phyloP scores from a whole-genome alignment of 1,140 invertebrate genomes.

The Leptoteleia sp. region DNA sequence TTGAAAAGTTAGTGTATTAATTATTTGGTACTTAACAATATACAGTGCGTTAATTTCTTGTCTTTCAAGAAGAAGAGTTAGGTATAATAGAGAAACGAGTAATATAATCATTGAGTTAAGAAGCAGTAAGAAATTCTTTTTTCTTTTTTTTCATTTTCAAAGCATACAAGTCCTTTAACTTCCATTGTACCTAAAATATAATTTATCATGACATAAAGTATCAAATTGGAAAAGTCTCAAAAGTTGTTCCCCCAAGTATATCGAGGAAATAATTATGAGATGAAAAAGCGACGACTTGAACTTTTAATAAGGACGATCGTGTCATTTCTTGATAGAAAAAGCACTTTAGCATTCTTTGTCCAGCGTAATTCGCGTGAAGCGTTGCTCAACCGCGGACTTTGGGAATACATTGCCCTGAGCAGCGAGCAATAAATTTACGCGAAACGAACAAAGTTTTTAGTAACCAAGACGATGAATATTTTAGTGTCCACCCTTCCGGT shows the following conservation, averaged over 20 bases:
- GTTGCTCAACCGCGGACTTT: slow-evolving; percentile 48
- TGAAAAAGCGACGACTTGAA: slow-evolving; percentile 37
- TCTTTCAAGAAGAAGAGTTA: no score
- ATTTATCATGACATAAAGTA: slow-evolving; percentile 48
- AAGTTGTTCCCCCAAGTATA: slow-evolving; percentile 52
- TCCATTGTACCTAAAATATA: slow-evolving; percentile 35
- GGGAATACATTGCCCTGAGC: slow-evolving; percentile 63
- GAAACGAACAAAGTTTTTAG: slow-evolving; percentile 74
- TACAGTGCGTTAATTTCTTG: no score
- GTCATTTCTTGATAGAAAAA: slow-evolving; percentile 45
- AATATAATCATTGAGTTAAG: no score
- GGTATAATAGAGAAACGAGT: no score
- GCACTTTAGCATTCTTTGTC: slow-evolving; percentile 55
- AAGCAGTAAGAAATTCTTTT: no score
- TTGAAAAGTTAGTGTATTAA: no score
- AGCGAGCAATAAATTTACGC: slow-evolving; percentile 73
- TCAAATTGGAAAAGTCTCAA: slow-evolving; percentile 57
- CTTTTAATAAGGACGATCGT: slow-evolving; percentile 55
- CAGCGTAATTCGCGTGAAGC: slow-evolving; percentile 54
- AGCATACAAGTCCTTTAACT: slow-evolving; percentile 25
- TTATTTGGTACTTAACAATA: no score
- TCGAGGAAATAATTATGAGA: slow-evolving; percentile 58
- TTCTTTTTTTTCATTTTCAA: slow-evolving; percentile 25
- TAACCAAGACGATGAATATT: slow-evolving; percentile 78
- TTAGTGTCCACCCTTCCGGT: slow-evolving; percentile 69